Evolutionary conservation across 2,888 invertebrate species (phyloP), one percentile per base, ranked within the genome.

Genomic region (Drosophila nigritarsus): DNA sequence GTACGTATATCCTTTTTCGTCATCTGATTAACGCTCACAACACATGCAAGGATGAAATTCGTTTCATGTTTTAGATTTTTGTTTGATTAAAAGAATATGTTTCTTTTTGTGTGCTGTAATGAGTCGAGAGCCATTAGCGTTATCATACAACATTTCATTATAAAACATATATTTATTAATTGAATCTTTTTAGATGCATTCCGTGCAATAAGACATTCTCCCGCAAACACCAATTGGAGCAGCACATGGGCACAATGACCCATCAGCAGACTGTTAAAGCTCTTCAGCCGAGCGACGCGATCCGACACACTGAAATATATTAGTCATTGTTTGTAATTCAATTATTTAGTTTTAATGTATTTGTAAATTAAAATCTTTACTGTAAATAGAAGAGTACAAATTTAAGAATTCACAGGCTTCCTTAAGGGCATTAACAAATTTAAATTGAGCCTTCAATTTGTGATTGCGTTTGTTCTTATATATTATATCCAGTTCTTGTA

Each of bases 121-220:
- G 53, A 20, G 53, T 24, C 53, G 8, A 15, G 2, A 24, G 20
- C 11, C 18, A 36, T 2, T 24, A 15, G 24, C 9, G 6, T 32
- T 53, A 34, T 15, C 34, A 34, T 36, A 27, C 54, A 27, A 18
- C 15, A 50, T 50, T 53, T 9, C 7, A 34, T 34, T 20, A 5
- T 3, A 32, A 13, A 29, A 54, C 1, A 20, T 15, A 6, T 20
- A 49, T 24, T 48, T n/a, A 49, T 24, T 65, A 11, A 9, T 3
- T 49, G 11, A 6, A 29, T 45, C 11, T 3, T 77, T 56, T 40
- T 32, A 92, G 93, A n/a, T 92, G 92, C 59, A 75, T 85, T 71
- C 87, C 92, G 20, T 92, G 92, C 75, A 91, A 92, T 66, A 92
- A 92, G 70, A 92, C 92, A 30, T 92, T 92, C 65, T 92, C 92